Evolutionary conservation across 92 coral and sea anemone species (phyloP).

Genomic region (Porites evermanni): DNA sequence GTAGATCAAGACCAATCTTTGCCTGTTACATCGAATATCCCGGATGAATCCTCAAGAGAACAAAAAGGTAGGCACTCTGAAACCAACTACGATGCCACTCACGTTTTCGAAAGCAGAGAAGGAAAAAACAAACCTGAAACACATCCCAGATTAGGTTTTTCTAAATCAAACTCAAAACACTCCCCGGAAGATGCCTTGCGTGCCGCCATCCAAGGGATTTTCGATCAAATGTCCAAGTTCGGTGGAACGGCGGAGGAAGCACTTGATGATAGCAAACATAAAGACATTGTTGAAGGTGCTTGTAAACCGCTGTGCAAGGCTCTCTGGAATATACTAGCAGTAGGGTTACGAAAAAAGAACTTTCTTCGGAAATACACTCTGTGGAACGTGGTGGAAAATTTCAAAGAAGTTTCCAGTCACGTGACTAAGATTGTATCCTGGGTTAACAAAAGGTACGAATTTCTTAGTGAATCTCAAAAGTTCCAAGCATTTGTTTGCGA

Average conservation of each 20-base stretch:
- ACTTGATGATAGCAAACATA: conserved; percentile 13
- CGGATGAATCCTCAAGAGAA: background rate
- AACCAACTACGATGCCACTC: background rate
- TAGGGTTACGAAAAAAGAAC: conserved; percentile 22
- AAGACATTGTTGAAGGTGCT: conserved; percentile 1
- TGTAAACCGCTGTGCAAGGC: conserved; percentile 23
- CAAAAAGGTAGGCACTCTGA: background rate
- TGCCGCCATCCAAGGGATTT: conserved; percentile 23
- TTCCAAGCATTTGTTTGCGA: conserved; percentile 50
- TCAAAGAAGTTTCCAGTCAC: conserved; percentile 14
- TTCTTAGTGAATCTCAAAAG: conserved; percentile 12
- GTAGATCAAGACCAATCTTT: background rate
- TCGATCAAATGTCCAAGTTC: background rate
- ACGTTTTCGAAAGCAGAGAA: background rate
- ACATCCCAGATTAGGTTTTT: background rate
- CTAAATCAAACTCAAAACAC: background rate
- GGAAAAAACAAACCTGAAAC: background rate
- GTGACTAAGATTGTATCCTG: conserved; percentile 17
- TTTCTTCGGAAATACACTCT: conserved; percentile 22
- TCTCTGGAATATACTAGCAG: conserved; percentile 34
- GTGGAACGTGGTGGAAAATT: conserved; percentile 29
- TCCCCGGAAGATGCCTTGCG: background rate
- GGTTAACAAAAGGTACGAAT: conserved; percentile 20
- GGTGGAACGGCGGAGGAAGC: conserved; percentile 1
- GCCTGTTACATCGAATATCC: background rate